These are phyloP conservation scores for Pseudomugil gertrudae DNA, from an alignment of 2,797 vertebrate species.

Conservation along the genomic window DNA sequence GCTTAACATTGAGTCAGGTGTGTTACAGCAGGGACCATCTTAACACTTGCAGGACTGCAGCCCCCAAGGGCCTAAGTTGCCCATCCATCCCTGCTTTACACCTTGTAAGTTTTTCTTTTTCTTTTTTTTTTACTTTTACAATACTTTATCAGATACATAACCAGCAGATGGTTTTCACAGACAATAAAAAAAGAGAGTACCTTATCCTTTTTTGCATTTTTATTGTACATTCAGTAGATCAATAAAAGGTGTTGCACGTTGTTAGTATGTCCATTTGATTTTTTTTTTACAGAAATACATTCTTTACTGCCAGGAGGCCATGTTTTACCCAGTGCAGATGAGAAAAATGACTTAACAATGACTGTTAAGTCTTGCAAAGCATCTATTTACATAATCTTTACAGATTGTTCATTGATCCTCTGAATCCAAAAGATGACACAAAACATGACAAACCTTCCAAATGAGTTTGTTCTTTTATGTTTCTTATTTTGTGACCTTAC, in stretches of 20 bases:
- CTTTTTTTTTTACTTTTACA: constrained; percentile 45
- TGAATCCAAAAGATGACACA: background rate
- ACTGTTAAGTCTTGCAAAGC: constrained; percentile 35
- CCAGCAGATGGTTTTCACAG: constrained; percentile 32
- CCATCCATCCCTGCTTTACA: no score
- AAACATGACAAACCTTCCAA: constrained; percentile 14
- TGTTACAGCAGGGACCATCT: no score
- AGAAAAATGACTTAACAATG: constrained; percentile 24
- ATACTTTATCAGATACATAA: constrained; percentile 46
- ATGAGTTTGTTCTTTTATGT: background rate
- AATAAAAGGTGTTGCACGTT: constrained; percentile 36
- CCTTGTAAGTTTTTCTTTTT: no score
- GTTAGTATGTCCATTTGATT: constrained; percentile 45
- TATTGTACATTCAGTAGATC: constrained; percentile 22
- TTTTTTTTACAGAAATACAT: constrained; percentile 45
- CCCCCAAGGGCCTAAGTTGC: no score
- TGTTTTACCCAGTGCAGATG: constrained; percentile 41
- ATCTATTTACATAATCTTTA: constrained; percentile 46
- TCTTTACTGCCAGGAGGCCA: constrained; percentile 48
- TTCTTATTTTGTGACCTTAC: constrained; percentile 4
- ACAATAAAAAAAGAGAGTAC: constrained; percentile 10
- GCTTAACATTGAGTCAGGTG: no score
- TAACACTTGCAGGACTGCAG: no score
- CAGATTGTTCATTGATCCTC: constrained; percentile 7
- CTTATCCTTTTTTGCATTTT: constrained; percentile 16